phyloP scores from a whole-genome alignment of 2,797 vertebrate species.

The Acanthurus leucopareius region DNA sequence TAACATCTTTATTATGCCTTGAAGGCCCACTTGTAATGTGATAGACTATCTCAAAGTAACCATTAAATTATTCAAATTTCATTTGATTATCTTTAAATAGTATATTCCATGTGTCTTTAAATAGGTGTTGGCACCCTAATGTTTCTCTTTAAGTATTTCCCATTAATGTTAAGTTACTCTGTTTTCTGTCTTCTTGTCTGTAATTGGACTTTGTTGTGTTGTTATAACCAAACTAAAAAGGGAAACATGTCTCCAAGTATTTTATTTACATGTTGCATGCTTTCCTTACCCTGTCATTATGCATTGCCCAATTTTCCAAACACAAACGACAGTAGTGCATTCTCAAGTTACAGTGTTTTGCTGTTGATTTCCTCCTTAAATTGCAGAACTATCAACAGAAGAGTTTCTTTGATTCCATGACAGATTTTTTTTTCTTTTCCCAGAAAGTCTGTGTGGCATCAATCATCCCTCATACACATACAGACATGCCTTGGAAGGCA shows the following conservation, averaged over 20 bases:
- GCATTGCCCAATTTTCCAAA: neutral
- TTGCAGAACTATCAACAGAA: neutral
- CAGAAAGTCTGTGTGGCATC: constrained; percentile 9
- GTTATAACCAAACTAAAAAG: neutral
- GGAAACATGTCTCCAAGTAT: neutral
- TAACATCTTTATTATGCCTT: neutral
- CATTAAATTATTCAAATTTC: no score
- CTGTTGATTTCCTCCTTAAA: neutral
- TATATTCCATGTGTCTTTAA: neutral
- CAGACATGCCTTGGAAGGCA: constrained; percentile 53
- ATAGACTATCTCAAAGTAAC: neutral
- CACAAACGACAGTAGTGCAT: neutral
- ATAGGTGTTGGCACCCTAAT: no score
- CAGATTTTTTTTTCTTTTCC: neutral
- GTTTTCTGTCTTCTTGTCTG: no score
- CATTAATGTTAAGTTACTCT: no score
- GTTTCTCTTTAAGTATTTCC: neutral
- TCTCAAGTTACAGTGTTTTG: neutral
- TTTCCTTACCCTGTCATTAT: neutral
- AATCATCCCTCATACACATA: constrained; percentile 44
- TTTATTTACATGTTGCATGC: neutral
- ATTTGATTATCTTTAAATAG: neutral
- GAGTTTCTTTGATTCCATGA: neutral
- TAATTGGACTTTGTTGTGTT: neutral
- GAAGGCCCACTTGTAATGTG: neutral